Percentiles rank a stretch among this genome's conserved stretches.
Conservation (phyloP, 2,888 invertebrate genomes). For the Campopleginae sp. region DNA sequence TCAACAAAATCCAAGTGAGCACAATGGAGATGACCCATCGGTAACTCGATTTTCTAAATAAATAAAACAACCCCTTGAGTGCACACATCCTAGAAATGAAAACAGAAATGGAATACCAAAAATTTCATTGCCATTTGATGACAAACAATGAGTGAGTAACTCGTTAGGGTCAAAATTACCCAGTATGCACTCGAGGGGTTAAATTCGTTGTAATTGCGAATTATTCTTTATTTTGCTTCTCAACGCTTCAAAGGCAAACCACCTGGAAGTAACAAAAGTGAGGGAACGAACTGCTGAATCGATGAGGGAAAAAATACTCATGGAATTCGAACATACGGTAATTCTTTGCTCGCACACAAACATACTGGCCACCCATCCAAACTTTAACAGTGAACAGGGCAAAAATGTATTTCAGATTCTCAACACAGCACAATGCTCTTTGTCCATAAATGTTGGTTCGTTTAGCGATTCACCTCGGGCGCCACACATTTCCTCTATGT, state of each 20-base stretch:
- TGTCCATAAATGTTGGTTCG: conserved; percentile 91
- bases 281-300: background rate
- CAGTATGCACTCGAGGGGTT: background rate
- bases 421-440: conserved; percentile 89
- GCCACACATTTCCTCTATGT: conserved; percentile 90
- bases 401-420: conserved; percentile 47
- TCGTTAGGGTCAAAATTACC: no score
- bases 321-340: no score
- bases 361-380: no score
- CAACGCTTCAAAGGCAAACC: background rate
- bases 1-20: conserved; percentile 71
- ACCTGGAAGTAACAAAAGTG: background rate
- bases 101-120: no score
- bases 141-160: no score
- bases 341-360: no score
- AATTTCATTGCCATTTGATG: no score
- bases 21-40: background rate
- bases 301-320: no score
- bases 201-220: background rate
- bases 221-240: background rate
- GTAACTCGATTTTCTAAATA: background rate
- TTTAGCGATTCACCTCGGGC: conserved; percentile 91
- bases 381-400: background rate
- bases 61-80: background rate
- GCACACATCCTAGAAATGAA: no score